Base-by-base conservation (phyloP, 2,888 invertebrate genomes). In the Entomobrya multifasciata region DNA sequence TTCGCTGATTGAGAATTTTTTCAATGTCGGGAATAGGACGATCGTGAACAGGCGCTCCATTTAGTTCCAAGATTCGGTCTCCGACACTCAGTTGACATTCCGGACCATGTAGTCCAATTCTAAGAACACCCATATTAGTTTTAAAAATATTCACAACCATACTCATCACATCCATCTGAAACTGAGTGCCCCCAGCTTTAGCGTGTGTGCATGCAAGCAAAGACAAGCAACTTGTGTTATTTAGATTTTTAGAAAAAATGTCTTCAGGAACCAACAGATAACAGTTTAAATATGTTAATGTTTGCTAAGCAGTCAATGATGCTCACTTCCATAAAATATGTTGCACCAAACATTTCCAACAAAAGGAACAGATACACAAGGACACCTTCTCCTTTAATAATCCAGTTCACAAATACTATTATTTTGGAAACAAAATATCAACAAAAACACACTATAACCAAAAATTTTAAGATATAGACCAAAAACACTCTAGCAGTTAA, bases 41-140 rank as follows among this genome's bases (percentile, higher is more conserved):
- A 92, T 96, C 96, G 92, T 95, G 95, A 0, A 97, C 96, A 0
- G 97, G 96, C 0, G 96, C 95, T 1, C 98, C 98, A 93, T 98
- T 97, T 72, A 98, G 97, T 94, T 98, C 98, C 88, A 98, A 93
- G 90, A 98, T 97, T 91, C 95, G 94, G 93, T 98, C 98, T n/a
- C 98, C 98, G 91, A 98, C 88, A 80, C 87, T 90, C 25, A 91
- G 88, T 41, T 90, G 91, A 86, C 91, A 90, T 77, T 90, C 90
- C 47, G 91, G 86, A 47, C 91, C 90, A 81, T 85, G 89, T n/a
- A 88, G 86, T 81, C 90, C 90, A 80, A 90, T 90, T 85, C 90
- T 90, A 88, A 87, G 86, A 15, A 90, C 90, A 89, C 89, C 88
- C 89, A 90, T 89, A 88, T 62, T 85, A 22, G 70, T 81, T 70